phyloP scores from a whole-genome alignment of 2,888 invertebrate genomes.

The Microplitis manilae region DNA sequence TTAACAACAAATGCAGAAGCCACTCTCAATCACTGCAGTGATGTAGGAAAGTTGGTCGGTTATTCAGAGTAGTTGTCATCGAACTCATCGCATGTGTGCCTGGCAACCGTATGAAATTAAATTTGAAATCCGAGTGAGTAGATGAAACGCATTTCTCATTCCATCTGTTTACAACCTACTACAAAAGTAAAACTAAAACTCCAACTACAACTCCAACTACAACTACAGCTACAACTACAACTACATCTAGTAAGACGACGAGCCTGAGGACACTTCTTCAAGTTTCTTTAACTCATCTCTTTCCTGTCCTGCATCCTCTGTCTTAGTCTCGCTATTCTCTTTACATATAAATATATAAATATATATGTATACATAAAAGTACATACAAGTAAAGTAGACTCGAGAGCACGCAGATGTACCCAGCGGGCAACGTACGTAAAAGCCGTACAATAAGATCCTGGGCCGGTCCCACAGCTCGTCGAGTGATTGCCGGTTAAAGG shows the following conservation, averaged over 20 bases:
- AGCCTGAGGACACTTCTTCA: not conserved
- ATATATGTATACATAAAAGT: not conserved
- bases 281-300: not conserved
- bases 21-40: not conserved
- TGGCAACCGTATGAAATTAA: constrained; percentile 28
- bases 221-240: not conserved
- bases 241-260: not conserved
- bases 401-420: constrained; percentile 38
- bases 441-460: constrained; percentile 51
- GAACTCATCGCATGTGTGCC: constrained; percentile 23
- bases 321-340: not conserved
- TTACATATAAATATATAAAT: not conserved
- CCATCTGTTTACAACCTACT: not conserved
- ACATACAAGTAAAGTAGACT: not conserved
- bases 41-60: not conserved
- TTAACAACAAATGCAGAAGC: not conserved
- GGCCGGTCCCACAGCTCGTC: constrained; percentile 63
- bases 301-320: not conserved
- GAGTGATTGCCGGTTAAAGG: constrained; percentile 69
- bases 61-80: constrained; percentile 17
- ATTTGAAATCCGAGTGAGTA: constrained; percentile 22
- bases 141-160: not conserved
- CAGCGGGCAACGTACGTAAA: constrained; percentile 39
- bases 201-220: not conserved
- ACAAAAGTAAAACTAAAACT: not conserved